These are phyloP conservation scores for Lysandra bellargus DNA, from an alignment of 2,888 invertebrate genomes.

Conservation along the genomic window DNA sequence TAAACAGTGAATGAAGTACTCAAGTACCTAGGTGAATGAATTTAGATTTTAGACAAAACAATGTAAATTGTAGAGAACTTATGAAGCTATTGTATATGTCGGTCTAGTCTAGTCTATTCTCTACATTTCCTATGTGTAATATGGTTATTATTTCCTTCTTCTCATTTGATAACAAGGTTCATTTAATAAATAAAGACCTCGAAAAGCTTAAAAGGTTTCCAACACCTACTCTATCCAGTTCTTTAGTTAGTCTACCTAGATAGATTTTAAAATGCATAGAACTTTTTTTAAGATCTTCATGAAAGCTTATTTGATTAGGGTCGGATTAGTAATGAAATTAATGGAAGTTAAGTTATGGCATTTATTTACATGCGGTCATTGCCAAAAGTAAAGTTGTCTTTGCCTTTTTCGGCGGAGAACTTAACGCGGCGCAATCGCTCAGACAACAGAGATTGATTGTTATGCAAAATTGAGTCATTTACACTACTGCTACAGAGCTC, in stretches of 20 bases:
- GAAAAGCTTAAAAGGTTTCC: not conserved
- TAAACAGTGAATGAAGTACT: not conserved
- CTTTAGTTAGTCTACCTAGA: not conserved
- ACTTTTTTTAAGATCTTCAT: not conserved
- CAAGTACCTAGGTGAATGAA: not conserved
- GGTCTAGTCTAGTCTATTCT: not conserved
- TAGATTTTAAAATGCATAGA: not conserved
- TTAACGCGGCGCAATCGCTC: constrained; percentile 56
- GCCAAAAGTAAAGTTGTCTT: constrained; percentile 73
- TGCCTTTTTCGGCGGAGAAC: constrained; percentile 74
- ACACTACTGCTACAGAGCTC: constrained; percentile 56
- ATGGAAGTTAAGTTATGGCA: constrained; percentile 34
- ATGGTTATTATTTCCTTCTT: not conserved
- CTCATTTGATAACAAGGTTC: not conserved
- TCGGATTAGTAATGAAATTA: constrained; percentile 25
- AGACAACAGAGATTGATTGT: constrained; percentile 52
- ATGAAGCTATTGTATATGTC: too few species aligned
- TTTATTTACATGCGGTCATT: constrained; percentile 64
- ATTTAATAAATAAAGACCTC: not conserved
- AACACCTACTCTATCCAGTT: not conserved
- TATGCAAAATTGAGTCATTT: constrained; percentile 60
- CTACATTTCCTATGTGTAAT: not conserved
- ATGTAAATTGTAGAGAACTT: not conserved
- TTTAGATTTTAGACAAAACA: not conserved
- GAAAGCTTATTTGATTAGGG: not conserved